Evolutionary conservation across 2,113 vertebrate species (phyloP), one percentile per base, ranked within the genome.

Genomic region (Scomber japonicus): DNA sequence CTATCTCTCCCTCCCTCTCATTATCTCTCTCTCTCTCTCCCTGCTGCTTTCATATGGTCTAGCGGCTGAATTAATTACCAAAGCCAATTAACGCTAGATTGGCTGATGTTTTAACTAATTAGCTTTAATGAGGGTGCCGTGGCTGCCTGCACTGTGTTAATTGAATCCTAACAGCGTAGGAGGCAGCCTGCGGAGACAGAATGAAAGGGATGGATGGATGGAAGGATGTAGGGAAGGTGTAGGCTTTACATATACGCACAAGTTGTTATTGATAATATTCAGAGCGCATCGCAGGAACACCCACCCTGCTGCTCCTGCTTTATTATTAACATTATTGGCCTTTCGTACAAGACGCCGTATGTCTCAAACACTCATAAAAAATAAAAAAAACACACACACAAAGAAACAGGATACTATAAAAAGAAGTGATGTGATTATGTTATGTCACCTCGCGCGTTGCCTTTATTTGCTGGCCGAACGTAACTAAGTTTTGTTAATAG

Each of bases 71-170:
- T 98, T 99, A 97, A 99, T 99, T 99, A 98, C 97, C 96, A 96
- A 96, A 97, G 96, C 97, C 98, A 97, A 99, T 98, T 98, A 98
- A 96, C 95, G 97, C 96, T 98, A 97, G 98, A 98, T 97, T 97
- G 96, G 96, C 96, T 96, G 97, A 99, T 99, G 98, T 98, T 99
- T 99, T 99, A 99, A 99, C 98, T 99, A 99, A 99, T 99, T 98
- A 97, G 96, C 95, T 96, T 96, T 99, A 99, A 98, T 97, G 96
- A 97, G 96, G 96, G 93, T 95, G 96, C 96, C 95, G 96, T 96
- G 96, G 96, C 96, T 96, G 95, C 95, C 95, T 96, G 97, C 96
- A 94, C 90, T 10, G 96, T 96, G 96, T 96, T 97, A 97, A 98
- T 97, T 98, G 96, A 97, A 96, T 96, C 96, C 95, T 95, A 95